Evolutionary conservation across 2,888 invertebrate species (phyloP), one percentile per base, ranked within the genome.

Genomic region (Tribolium freemani): DNA sequence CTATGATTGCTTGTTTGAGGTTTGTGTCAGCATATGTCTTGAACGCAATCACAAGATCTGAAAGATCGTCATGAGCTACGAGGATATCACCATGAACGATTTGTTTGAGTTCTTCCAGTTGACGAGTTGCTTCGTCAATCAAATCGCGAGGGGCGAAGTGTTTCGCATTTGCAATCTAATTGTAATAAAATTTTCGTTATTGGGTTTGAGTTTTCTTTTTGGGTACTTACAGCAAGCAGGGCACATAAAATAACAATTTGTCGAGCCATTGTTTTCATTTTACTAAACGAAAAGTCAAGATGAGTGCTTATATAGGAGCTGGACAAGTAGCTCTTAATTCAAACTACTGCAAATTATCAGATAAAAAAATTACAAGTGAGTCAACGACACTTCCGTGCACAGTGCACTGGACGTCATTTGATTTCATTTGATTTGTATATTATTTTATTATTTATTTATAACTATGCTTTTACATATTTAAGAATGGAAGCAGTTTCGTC

Each of bases 31-130:
- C 50, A 10, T 48, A 5, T 4, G 61, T 61, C 1, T 11, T 8
- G n/a, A 61, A 61, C 5, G 26, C 44, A 11, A 13, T 48, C 4
- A 11, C 4, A 9, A 13, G 3, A 11, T 46, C 30, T 3, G 5
- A 6, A 31, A 61, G 61, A 10, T 61, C 21, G 16, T 50, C 11
- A 11, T 61, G 61, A 6, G 61, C 61, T 9, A 50, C 50, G 9
- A 21, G 9, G n/a, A 61, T 61, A 9, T 48, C 31, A 3, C 61
- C 61, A 3, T 31, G 26, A 6, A 61, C 50, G 5, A 50, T 61
- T 1, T 10, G 11, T n/a, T 61, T 16, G 20, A 61, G 50, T 13
- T 61, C 8, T 6, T 56, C 38, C 5, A 56, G 31, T 56, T 53
- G 53, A 5, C 9, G 6, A 1, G 31, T 31, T 31, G 31, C 31